These are phyloP conservation scores for Bovichtus variegatus DNA, from an alignment of 2,797 vertebrate genomes.

Conservation along the genomic window DNA sequence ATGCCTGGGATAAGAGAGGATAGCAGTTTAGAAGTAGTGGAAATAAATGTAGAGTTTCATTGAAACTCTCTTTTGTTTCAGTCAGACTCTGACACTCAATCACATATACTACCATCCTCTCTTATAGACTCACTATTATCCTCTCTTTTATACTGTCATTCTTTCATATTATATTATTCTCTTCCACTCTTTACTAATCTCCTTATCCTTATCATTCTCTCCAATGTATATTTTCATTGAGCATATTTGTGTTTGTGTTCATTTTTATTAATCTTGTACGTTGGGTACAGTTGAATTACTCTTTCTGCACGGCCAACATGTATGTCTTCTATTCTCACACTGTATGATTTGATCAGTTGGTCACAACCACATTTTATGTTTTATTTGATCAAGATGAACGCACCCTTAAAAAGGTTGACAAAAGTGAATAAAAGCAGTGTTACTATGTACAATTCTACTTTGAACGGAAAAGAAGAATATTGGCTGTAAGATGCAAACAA, in stretches of 20 bases:
- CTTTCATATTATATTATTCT: neutral
- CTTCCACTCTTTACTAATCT: neutral
- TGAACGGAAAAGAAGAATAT: neutral
- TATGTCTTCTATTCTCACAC: neutral
- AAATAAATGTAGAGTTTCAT: slow-evolving; percentile 8
- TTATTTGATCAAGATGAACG: neutral
- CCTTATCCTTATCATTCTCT: neutral
- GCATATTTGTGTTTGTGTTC: neutral
- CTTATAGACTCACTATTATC: neutral
- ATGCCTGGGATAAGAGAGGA: slow-evolving; percentile 16
- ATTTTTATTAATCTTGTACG: neutral
- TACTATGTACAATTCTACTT: neutral
- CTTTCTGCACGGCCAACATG: neutral
- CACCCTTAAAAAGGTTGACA: neutral
- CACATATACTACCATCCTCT: slow-evolving; percentile 1
- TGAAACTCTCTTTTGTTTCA: neutral
- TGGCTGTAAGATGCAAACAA: neutral
- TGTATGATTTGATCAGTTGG: neutral
- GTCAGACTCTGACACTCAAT: slow-evolving; percentile 15
- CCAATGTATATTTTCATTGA: neutral
- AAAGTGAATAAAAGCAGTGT: neutral
- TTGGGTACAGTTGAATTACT: neutral
- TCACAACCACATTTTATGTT: too few species aligned
- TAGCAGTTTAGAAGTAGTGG: neutral
- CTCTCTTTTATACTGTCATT: neutral